These are phyloP conservation scores for Leucopsar rothschildi DNA, from an alignment of 2,113 vertebrate species.

Conservation along the genomic window DNA sequence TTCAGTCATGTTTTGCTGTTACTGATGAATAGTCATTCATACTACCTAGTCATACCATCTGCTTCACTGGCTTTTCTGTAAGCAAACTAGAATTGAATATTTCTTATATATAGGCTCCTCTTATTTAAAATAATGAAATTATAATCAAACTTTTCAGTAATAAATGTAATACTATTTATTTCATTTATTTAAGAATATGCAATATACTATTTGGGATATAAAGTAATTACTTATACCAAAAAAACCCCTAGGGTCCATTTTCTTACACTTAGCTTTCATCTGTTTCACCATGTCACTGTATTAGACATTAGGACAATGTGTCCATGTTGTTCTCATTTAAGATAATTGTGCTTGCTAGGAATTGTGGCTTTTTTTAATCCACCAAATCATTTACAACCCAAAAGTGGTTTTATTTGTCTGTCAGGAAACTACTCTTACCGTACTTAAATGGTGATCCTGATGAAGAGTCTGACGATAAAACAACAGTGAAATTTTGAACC, in stretches of 20 bases:
- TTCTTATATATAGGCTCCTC: not conserved
- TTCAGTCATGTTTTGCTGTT: not conserved
- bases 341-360: not conserved
- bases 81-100: not conserved
- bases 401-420: not conserved
- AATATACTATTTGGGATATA: not conserved
- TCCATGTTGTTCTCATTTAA: not conserved
- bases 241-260: not conserved
- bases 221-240: not conserved
- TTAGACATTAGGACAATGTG: not conserved
- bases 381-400: not conserved
- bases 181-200: not conserved
- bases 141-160: not conserved
- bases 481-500: not conserved
- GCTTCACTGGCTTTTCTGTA: not conserved
- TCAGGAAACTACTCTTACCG: not conserved
- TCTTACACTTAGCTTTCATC: not conserved
- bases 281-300: not conserved
- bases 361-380: not conserved
- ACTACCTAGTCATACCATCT: not conserved
- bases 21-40: not conserved
- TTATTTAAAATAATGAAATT: not conserved
- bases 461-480: not conserved
- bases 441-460: not conserved
- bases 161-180: not conserved